Evolutionary conservation across 2,113 vertebrate genomes (phyloP).

Genomic region (Indicator indicator): DNA sequence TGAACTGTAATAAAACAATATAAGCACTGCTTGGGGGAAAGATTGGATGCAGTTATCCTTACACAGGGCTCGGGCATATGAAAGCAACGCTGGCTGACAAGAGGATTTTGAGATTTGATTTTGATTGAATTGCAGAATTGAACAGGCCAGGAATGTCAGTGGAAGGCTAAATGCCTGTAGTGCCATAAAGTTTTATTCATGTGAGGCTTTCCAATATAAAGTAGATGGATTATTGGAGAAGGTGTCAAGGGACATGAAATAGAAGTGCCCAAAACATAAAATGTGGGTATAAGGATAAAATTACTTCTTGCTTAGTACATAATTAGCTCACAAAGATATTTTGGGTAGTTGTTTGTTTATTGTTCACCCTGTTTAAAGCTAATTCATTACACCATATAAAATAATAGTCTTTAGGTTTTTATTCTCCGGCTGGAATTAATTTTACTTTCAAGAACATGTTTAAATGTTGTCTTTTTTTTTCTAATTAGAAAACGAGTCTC

Average conservation of each 20-base stretch:
- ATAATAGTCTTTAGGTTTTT: neutral
- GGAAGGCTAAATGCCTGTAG: constrained; percentile 85
- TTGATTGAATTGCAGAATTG: constrained; percentile 88
- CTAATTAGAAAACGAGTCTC: neutral
- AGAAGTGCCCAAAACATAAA: constrained; percentile 77
- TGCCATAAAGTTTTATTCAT: constrained; percentile 87
- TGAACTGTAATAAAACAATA: constrained; percentile 93
- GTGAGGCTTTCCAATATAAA: constrained; percentile 85
- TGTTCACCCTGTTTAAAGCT: constrained; percentile 8
- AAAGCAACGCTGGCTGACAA: constrained; percentile 84
- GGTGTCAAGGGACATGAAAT: constrained; percentile 81
- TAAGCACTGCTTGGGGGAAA: constrained; percentile 85
- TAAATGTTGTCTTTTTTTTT: neutral
- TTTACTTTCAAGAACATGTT: constrained; percentile 14
- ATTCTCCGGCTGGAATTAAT: neutral
- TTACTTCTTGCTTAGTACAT: constrained; percentile 73
- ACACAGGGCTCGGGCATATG: constrained; percentile 80
- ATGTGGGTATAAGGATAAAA: constrained; percentile 72
- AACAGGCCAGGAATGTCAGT: constrained; percentile 84
- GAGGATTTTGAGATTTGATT: constrained; percentile 88
- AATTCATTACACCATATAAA: neutral
- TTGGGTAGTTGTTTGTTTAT: constrained; percentile 67
- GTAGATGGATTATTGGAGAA: constrained; percentile 85
- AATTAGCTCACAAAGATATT: constrained; percentile 70
- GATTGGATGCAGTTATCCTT: constrained; percentile 84